Base-by-base conservation (phyloP, 2,113 vertebrate genomes). In the Rhinopithecus roxellana region DNA sequence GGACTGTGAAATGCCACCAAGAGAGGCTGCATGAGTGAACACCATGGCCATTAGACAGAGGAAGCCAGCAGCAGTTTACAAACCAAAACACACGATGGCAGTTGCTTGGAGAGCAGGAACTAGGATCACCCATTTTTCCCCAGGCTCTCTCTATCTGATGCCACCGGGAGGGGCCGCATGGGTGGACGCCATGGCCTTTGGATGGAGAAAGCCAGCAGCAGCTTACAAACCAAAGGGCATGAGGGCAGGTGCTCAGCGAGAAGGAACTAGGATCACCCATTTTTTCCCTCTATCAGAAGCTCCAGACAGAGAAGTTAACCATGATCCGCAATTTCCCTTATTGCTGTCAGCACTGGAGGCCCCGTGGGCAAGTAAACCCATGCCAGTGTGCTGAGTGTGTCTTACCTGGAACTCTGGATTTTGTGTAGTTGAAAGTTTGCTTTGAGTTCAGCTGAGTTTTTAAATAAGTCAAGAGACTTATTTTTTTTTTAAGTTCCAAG, bases 111-210 rank as follows among this genome's bases (percentile, higher is more conserved):
- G 18, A 48, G 35, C 23, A 20, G 22, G 59, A 43, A 4, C 22
- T 1, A 0, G 59, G 23, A 1, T n/a, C n/a, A 40, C 40, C 40
- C 5, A 0, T 50, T 13, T 52, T 35, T 55, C 30, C 69, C 43
- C 1, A 0, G 67, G 77, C 1, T 7, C 35, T 32, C 18, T 45
- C 25, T 4, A 1, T 81, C n/a, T 5, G 61, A 70, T 13, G 16
- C 30, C 59, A 27, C 32, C 52, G 5, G 45, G 43, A 4, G 8
- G 52, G 6, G 20, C 8, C 1, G 38, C 35, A 27, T 11, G 5
- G 5, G 11, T 0, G 32, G 30, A 22, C 0, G 0, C 1, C 0
- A 5, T 9, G 20, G 59, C 64, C 18, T 1, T 52, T 2, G 35
- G 43, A 18, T 52, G 43, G 55, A 32, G 48, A 25, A 72, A 23